phyloP scores from a whole-genome alignment of 2,888 invertebrate species.

The Marronus borbonicus region DNA sequence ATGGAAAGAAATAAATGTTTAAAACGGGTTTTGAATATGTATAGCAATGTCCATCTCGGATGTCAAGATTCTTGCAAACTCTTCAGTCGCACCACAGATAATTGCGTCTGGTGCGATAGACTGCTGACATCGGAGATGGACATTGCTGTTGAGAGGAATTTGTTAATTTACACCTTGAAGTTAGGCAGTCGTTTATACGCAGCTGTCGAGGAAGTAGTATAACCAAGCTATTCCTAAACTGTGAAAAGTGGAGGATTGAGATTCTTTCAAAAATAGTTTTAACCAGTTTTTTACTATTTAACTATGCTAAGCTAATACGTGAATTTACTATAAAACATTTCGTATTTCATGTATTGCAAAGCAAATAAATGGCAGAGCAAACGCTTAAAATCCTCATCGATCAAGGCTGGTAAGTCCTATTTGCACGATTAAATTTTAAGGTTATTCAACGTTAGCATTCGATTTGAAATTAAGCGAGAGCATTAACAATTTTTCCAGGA shows the following conservation, averaged over 20 bases:
- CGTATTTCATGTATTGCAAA: conserved; percentile 19
- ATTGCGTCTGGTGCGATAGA: too few species aligned
- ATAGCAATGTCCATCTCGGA: too few species aligned
- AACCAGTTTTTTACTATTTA: too few species aligned
- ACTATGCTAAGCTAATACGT: conserved; percentile 4
- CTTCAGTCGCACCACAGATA: too few species aligned
- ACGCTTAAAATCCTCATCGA: conserved; percentile 55
- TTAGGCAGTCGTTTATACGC: conserved; percentile 2
- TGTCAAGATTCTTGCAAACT: too few species aligned
- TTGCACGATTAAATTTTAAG: conserved; percentile 66
- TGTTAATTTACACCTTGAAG: too few species aligned
- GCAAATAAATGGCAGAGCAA: conserved; percentile 40
- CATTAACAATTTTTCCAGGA: conserved; percentile 71
- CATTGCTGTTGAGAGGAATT: too few species aligned
- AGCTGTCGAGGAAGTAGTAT: background rate
- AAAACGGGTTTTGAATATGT: background rate
- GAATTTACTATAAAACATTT: conserved; percentile 2
- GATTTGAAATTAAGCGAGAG: background rate
- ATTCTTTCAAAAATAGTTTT: conserved; percentile 31
- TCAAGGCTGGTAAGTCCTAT: conserved; percentile 69
- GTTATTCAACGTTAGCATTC: conserved; percentile 23
- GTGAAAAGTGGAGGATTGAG: background rate
- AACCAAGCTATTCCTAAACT: background rate
- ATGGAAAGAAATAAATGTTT: background rate
- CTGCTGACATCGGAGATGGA: too few species aligned